Conservation (phyloP, 2,888 invertebrate genomes). For the Ennomos quercinarius region DNA sequence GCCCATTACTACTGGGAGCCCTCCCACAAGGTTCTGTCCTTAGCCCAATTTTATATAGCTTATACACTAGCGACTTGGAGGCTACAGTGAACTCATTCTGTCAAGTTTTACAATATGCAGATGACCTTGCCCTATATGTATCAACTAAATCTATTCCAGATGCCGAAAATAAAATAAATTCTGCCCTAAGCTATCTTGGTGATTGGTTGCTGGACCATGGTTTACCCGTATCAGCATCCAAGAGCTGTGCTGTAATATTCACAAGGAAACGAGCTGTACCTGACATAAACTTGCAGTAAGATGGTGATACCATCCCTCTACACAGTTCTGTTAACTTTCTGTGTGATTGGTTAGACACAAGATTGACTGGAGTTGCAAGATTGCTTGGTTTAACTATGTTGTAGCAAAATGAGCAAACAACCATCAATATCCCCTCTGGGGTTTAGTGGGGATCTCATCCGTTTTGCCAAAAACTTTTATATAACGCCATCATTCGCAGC, state of each 20-base stretch:
- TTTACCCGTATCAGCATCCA: constrained; percentile 27
- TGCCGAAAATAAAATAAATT: not conserved
- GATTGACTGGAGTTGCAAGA: constrained; percentile 24
- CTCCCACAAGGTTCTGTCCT: too few species aligned
- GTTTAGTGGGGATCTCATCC: constrained; percentile 41
- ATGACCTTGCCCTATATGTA: too few species aligned
- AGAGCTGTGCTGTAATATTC: constrained; percentile 34
- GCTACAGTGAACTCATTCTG: too few species aligned
- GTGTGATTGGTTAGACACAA: constrained; percentile 33
- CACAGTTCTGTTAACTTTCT: constrained; percentile 33
- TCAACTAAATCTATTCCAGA: constrained; percentile 2
- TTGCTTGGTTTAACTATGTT: constrained; percentile 24
- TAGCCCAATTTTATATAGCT: too few species aligned
- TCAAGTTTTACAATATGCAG: too few species aligned
- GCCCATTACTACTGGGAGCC: too few species aligned
- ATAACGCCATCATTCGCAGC: constrained; percentile 38
- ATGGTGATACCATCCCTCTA: not conserved
- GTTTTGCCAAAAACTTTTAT: constrained; percentile 32
- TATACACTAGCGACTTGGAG: too few species aligned
- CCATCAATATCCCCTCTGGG: constrained; percentile 32
- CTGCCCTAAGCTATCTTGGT: constrained; percentile 15
- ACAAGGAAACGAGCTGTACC: constrained; percentile 25
- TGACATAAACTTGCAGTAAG: constrained; percentile 1
- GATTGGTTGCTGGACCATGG: constrained; percentile 22
- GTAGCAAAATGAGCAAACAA: constrained; percentile 35